A percentile compares a stretch with the other conserved stretches of the same genome.
phyloP scores from a whole-genome alignment of 2,888 invertebrate genomes.

The Macaria liturata region DNA sequence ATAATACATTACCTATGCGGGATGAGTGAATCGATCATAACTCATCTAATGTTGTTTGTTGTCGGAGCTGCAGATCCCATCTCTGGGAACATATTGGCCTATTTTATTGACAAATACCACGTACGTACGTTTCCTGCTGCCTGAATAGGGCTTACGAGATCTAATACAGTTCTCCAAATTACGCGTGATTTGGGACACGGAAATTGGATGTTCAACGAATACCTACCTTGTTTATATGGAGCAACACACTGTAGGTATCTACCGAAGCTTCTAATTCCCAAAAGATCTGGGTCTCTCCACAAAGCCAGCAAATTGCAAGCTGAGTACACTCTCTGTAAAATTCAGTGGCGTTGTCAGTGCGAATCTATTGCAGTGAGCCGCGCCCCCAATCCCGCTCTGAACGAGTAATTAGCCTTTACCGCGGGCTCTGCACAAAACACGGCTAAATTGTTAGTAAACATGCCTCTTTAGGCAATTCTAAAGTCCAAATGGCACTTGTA shows the following conservation, averaged over 20 bases:
- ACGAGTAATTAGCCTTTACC: slow-evolving; percentile 51
- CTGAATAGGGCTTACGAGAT: neutral
- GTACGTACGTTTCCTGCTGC: slow-evolving; percentile 4
- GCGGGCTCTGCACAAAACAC: slow-evolving; percentile 30
- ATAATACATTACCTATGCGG: slow-evolving; percentile 62
- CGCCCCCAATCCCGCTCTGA: slow-evolving; percentile 61
- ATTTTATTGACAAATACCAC: slow-evolving; percentile 32
- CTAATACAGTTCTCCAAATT: no score
- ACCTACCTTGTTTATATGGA: no score
- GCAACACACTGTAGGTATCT: no score
- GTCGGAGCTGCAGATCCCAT: slow-evolving; percentile 34
- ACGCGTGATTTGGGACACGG: no score
- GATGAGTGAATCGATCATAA: slow-evolving; percentile 54
- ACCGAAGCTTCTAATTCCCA: no score
- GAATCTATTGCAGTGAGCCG: slow-evolving; percentile 55
- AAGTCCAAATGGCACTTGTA: slow-evolving; percentile 1
- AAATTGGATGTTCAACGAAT: no score
- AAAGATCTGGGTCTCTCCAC: neutral
- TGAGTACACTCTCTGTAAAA: neutral
- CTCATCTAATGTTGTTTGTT: slow-evolving; percentile 49
- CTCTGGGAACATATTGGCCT: slow-evolving; percentile 39
- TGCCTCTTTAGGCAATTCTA: slow-evolving; percentile 14
- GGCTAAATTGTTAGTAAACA: slow-evolving; percentile 31
- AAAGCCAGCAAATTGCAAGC: neutral
- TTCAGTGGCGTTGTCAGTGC: slow-evolving; percentile 42